A percentile compares a stretch with the other conserved stretches of the same genome.
These are phyloP conservation scores for Eristalis tenax DNA, from an alignment of 2,888 invertebrate species.

Conservation along the genomic window DNA sequence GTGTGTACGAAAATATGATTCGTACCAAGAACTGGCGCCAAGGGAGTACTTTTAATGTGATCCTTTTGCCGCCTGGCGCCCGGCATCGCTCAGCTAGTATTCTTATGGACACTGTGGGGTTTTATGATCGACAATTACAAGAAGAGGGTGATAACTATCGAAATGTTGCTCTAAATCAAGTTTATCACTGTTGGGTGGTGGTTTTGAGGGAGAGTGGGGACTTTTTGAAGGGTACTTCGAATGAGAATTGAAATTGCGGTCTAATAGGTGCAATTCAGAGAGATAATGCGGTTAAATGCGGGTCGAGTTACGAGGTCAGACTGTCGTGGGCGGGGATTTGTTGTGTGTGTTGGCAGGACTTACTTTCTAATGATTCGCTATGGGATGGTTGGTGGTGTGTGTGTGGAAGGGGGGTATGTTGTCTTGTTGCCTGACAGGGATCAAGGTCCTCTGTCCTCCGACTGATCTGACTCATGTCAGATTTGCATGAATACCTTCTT, in stretches of 20 bases:
- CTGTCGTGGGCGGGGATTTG: too few species aligned
- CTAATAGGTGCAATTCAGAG: not conserved
- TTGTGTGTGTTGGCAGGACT: too few species aligned
- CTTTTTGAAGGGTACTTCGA: not conserved
- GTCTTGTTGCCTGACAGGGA: too few species aligned
- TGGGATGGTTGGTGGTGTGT: too few species aligned
- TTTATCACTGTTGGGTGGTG: not conserved
- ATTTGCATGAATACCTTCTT: too few species aligned
- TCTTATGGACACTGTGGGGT: not conserved
- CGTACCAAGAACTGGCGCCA: constrained; percentile 2
- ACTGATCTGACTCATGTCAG: too few species aligned
- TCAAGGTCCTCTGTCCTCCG: too few species aligned
- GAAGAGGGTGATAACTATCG: not conserved
- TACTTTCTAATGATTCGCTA: too few species aligned
- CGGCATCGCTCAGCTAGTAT: not conserved
- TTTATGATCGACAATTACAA: constrained; percentile 9
- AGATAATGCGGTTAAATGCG: not conserved
- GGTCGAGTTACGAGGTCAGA: not conserved
- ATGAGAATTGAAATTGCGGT: not conserved
- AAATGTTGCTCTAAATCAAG: constrained; percentile 1
- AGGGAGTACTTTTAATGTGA: constrained; percentile 13
- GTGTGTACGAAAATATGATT: not conserved
- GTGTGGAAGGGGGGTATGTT: too few species aligned
- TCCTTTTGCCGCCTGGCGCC: not conserved
- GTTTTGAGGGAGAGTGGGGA: not conserved